Percentiles rank a stretch among this genome's conserved stretches.
These are phyloP conservation scores for Enteromius argenteus DNA, from an alignment of 2,797 vertebrate species.

Conservation along the genomic window DNA sequence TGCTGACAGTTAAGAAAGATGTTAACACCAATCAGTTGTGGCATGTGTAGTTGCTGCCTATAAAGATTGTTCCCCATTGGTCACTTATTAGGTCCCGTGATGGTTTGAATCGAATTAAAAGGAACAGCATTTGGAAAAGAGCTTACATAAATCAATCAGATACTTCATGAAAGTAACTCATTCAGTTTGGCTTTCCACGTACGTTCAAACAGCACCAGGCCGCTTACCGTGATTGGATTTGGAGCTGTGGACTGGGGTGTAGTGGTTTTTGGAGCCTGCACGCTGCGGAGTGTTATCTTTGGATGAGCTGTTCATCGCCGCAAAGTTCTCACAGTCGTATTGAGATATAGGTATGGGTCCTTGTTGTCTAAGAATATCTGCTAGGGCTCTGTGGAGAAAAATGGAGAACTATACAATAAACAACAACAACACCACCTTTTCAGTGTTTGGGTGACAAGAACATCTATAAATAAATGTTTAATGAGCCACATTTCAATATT, in stretches of 20 bases:
- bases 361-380: constrained; percentile 97
- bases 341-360: constrained; percentile 97
- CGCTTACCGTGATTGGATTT: constrained; percentile 91
- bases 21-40: not conserved
- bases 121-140: not conserved
- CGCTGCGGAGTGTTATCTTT: constrained; percentile 95
- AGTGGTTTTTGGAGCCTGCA: constrained; percentile 95
- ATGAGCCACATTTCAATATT: not conserved
- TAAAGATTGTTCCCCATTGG: not conserved
- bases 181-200: not conserved
- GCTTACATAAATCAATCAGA: not conserved
- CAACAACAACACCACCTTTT: not conserved
- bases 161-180: not conserved
- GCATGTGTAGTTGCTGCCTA: not conserved
- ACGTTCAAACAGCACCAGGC: not conserved
- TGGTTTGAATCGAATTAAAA: not conserved
- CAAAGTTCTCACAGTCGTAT: constrained; percentile 96
- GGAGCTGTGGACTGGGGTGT: constrained; percentile 92
- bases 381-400: constrained; percentile 86
- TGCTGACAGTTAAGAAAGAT: not conserved
- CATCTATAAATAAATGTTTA: constrained; percentile 20
- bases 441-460: not conserved
- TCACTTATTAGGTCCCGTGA: not conserved
- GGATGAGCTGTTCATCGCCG: constrained; percentile 94
- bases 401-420: not conserved